Percentiles rank a stretch among this genome's conserved stretches.
Evolutionary conservation across 2,888 invertebrate genomes (phyloP).

Genomic region (Lasioglossum lativentre): DNA sequence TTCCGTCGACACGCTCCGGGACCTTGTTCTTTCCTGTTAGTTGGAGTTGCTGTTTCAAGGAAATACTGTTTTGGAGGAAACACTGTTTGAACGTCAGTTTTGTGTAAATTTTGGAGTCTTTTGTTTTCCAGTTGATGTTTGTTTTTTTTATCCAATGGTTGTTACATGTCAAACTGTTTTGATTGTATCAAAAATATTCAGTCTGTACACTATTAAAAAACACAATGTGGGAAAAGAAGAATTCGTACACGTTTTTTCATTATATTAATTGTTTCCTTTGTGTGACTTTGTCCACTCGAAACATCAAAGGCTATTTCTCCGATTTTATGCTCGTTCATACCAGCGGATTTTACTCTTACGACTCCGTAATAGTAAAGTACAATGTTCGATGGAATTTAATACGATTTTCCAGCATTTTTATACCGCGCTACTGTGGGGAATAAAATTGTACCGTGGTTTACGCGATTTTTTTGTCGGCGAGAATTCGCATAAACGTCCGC

Average conservation of each 20-base stretch:
- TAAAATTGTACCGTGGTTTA: background rate
- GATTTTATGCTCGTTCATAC: background rate
- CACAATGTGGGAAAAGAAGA: too few species aligned
- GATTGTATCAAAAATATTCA: too few species aligned
- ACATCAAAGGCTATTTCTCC: background rate
- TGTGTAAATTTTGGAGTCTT: background rate
- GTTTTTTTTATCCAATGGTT: too few species aligned
- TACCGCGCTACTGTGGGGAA: background rate
- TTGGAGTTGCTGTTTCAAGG: background rate
- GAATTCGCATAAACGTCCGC: slow-evolving; percentile 1
- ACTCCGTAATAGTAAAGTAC: background rate
- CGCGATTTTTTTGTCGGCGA: background rate
- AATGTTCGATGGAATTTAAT: slow-evolving; percentile 5
- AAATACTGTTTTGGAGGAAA: background rate
- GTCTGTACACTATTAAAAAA: too few species aligned
- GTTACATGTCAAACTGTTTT: too few species aligned
- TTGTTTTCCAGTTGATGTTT: too few species aligned
- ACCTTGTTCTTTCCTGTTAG: background rate
- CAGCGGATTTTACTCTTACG: background rate
- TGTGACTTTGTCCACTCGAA: too few species aligned
- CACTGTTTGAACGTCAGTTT: background rate
- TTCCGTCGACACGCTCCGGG: background rate
- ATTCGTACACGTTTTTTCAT: too few species aligned
- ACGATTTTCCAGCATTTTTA: background rate
- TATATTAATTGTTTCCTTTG: background rate